These are phyloP conservation scores for Karalla daura DNA, from an alignment of 2,797 vertebrate genomes.

Conservation along the genomic window DNA sequence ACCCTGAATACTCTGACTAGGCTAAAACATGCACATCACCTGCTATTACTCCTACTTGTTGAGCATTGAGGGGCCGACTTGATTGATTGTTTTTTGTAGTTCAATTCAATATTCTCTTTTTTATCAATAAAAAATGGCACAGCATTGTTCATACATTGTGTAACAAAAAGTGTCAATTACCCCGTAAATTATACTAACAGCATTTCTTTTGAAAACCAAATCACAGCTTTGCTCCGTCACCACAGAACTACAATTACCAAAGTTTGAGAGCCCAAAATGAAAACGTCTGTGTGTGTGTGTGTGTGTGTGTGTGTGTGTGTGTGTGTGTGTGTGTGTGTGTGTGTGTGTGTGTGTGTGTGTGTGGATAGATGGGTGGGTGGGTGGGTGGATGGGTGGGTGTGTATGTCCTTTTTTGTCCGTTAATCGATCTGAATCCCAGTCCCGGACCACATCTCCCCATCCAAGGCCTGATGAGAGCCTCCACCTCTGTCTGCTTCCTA, in stretches of 20 bases:
- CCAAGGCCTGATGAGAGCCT: conserved; percentile 31
- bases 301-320: background rate
- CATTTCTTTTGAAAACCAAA: conserved; percentile 5
- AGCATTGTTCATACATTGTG: background rate
- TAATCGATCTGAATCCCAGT: conserved; percentile 2
- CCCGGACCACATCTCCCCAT: conserved; percentile 25
- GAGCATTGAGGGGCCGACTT: background rate
- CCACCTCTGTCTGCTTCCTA: conserved; percentile 34
- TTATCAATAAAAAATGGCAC: background rate
- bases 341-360: background rate
- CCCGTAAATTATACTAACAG: background rate
- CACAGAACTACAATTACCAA: background rate
- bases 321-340: background rate
- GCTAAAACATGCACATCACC: no score
- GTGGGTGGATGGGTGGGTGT: background rate
- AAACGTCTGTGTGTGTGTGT: background rate
- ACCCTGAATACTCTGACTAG: no score
- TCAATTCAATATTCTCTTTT: background rate
- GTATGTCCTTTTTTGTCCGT: background rate
- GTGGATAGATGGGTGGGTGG: background rate
- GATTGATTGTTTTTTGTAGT: background rate
- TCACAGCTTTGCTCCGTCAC: background rate
- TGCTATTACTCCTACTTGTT: no score
- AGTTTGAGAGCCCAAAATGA: background rate
- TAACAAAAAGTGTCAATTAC: background rate